Evolutionary conservation across 2,888 invertebrate species (phyloP).

Genomic region (Drosophila ezoana): DNA sequence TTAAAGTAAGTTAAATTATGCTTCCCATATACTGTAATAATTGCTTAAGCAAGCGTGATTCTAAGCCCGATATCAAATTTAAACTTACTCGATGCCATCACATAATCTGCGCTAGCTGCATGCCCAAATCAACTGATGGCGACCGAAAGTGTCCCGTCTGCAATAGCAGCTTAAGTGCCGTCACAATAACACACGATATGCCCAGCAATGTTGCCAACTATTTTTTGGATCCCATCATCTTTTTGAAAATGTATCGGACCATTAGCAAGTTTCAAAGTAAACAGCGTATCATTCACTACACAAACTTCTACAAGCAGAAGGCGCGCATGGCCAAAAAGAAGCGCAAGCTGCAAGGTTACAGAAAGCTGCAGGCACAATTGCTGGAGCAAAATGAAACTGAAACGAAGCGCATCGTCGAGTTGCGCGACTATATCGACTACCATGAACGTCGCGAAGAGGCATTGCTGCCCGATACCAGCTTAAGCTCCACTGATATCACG

Average conservation of each 20-base stretch:
- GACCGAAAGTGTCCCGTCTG: constrained; percentile 49
- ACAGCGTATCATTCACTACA: constrained; percentile 38
- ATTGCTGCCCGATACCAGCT: background rate
- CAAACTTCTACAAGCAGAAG: constrained; percentile 19
- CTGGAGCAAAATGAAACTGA: constrained; percentile 32
- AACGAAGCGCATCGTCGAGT: constrained; percentile 34
- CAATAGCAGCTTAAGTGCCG: constrained; percentile 1
- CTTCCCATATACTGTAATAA: constrained; percentile 59
- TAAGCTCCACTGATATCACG: constrained; percentile 4
- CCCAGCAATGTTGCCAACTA: constrained; percentile 45
- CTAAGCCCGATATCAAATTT: constrained; percentile 7
- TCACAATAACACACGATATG: constrained; percentile 38
- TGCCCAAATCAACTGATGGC: background rate
- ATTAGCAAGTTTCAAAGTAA: constrained; percentile 50
- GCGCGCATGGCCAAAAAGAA: constrained; percentile 1
- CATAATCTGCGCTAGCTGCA: constrained; percentile 46
- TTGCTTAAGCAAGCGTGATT: constrained; percentile 23
- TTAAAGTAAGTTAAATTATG: constrained; percentile 35
- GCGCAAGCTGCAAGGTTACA: constrained; percentile 38
- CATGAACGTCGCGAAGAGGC: constrained; percentile 3
- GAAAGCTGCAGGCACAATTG: constrained; percentile 49
- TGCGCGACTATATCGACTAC: constrained; percentile 28
- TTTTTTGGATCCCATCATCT: constrained; percentile 52
- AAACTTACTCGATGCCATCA: constrained; percentile 53
- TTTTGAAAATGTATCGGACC: constrained; percentile 33